phyloP scores from a whole-genome alignment of 1,140 invertebrate species.

The Cydia splendana region DNA sequence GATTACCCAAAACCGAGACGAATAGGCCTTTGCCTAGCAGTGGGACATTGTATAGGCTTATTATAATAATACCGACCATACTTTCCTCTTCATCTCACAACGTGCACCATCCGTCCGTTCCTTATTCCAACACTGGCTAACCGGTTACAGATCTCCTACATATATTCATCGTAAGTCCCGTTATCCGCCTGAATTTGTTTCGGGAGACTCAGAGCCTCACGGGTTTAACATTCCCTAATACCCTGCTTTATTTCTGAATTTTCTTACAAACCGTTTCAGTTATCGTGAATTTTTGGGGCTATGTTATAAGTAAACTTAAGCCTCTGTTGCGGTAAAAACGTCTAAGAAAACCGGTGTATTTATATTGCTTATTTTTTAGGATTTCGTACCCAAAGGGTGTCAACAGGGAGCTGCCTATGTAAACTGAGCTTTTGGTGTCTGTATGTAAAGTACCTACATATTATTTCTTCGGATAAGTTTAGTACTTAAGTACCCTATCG shows the following conservation, averaged over 20 bases:
- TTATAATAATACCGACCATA: background rate
- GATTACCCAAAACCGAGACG: no score
- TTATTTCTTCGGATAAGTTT: no score
- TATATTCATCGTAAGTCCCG: conserved; percentile 34
- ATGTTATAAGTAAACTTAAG: background rate
- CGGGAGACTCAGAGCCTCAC: conserved; percentile 3
- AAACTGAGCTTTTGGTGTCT: no score
- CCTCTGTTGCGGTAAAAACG: no score
- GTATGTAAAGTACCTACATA: no score
- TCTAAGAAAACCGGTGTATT: no score
- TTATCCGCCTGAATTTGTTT: conserved; percentile 32
- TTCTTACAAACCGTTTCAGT: conserved; percentile 17
- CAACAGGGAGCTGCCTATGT: no score
- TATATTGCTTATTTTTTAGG: no score
- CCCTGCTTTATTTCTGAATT: conserved; percentile 28
- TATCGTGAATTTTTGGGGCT: conserved; percentile 13
- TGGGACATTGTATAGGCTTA: no score
- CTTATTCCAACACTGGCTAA: conserved; percentile 33
- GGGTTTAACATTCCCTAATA: conserved; percentile 25
- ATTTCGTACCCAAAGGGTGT: no score
- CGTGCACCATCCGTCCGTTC: background rate
- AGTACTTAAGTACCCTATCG: no score
- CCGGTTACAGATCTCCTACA: conserved; percentile 34
- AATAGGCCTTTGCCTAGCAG: no score
- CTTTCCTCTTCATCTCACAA: background rate